These are phyloP conservation scores for Dipodomys stephensi DNA, from an alignment of 2,113 vertebrate species.

Conservation along the genomic window DNA sequence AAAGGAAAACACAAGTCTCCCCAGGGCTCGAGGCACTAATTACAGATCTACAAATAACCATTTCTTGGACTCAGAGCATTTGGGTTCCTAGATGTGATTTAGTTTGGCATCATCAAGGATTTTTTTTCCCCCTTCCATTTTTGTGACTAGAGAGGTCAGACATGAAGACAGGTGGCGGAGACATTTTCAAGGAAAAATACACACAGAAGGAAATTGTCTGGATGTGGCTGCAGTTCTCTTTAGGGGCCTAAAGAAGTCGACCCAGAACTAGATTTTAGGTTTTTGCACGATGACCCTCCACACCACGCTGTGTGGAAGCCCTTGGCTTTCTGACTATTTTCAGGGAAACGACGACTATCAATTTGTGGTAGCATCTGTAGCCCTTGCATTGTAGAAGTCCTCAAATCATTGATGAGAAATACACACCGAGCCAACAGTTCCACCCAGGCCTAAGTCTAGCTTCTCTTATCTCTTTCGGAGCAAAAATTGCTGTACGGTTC, in stretches of 20 bases:
- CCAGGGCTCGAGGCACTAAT: constrained; percentile 76
- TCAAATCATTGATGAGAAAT: not conserved
- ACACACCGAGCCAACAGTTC: constrained; percentile 37
- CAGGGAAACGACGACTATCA: constrained; percentile 57
- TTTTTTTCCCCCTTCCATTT: not conserved
- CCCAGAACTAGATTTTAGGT: constrained; percentile 60
- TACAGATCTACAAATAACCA: constrained; percentile 72
- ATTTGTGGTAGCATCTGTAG: not conserved
- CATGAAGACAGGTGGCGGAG: constrained; percentile 73
- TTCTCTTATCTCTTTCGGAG: constrained; percentile 71
- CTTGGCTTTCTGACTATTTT: constrained; percentile 60
- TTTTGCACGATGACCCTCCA: not conserved
- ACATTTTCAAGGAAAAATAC: not conserved
- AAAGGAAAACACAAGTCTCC: constrained; percentile 75
- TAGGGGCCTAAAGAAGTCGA: constrained; percentile 61
- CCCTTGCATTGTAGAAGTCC: not conserved
- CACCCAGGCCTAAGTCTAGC: constrained; percentile 48
- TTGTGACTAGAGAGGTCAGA: constrained; percentile 70
- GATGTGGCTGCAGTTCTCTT: constrained; percentile 28
- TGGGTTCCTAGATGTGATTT: constrained; percentile 69
- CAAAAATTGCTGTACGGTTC: constrained; percentile 66
- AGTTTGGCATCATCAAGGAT: constrained; percentile 66
- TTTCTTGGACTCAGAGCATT: constrained; percentile 59
- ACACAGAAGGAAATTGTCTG: constrained; percentile 59
- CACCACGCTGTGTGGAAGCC: not conserved